A percentile compares a stretch with the other conserved stretches of the same genome.
Conservation (phyloP, 1,140 invertebrate species). For the Oreohelix idahoensis region DNA sequence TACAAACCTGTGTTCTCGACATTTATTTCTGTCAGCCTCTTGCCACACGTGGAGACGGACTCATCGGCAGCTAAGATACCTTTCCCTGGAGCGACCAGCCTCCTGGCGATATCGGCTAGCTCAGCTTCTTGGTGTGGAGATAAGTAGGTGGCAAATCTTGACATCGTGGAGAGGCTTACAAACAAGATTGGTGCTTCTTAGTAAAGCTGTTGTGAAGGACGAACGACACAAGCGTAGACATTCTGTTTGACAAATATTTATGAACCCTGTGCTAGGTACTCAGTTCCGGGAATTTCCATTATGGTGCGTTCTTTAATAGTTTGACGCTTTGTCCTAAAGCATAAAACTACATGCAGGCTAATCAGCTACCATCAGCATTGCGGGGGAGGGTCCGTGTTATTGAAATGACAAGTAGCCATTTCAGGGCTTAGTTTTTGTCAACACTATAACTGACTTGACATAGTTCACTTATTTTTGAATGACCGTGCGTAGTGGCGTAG, state of each 20-base stretch:
- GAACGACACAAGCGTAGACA: not conserved
- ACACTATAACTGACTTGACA: no score
- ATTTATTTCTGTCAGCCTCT: constrained; percentile 68
- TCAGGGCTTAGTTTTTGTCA: no score
- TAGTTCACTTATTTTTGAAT: no score
- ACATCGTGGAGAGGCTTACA: not conserved
- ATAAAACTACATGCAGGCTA: no score
- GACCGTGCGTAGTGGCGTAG: no score
- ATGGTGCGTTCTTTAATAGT: no score
- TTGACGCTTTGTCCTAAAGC: no score
- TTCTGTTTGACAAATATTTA: not conserved
- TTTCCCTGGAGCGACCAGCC: constrained; percentile 90
- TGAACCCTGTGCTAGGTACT: not conserved
- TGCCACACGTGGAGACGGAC: constrained; percentile 74
- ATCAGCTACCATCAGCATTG: no score
- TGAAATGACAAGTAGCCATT: no score
- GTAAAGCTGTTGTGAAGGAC: not conserved
- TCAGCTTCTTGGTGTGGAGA: constrained; percentile 89
- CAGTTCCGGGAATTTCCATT: not conserved
- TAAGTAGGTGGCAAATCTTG: constrained; percentile 77
- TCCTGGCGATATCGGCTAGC: constrained; percentile 86
- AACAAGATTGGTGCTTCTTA: not conserved
- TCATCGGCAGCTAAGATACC: constrained; percentile 78
- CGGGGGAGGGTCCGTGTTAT: no score
- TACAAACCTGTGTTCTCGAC: constrained; percentile 75